Evolutionary conservation across 2,888 invertebrate genomes (phyloP), one percentile per base, ranked within the genome.

Genomic region (Marronus borbonicus): DNA sequence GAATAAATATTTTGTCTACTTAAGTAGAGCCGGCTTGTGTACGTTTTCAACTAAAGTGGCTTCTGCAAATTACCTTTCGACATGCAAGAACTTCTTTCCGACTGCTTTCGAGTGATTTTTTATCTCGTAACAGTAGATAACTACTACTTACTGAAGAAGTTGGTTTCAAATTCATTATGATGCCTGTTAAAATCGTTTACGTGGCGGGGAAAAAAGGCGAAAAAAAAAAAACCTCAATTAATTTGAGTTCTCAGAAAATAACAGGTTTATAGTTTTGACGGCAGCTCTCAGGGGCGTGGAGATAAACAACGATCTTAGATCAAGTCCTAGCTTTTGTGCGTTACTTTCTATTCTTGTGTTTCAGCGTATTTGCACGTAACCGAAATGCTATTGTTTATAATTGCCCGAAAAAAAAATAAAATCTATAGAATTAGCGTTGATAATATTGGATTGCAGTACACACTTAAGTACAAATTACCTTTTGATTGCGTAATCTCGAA

Each of bases 121-220:
- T 74, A 74, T 74, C 72, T 74, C 72, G 60, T 74, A 74, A 74
- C 72, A 74, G 72, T 74, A 86, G 86, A 86, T 86, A 85, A 85
- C 84, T 84, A 85, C 83, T 84, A 87, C 85, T 86, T 86, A 86
- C 86, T 85, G 85, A 86, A 86, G 86, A 83, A 86, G 86, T 86
- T 84, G 81, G 78, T 78, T 78, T 79, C 76, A 80, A 83, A 84
- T 84, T 85, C 85, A 86, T 86, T 86, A 86, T 84, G 81, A 83
- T 83, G 78, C 84, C 78, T 81, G 82, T 82, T 82, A 82, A 83
- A 85, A 84, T 83, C 82, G 82, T 82, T 83, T 82, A 80, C 66
- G 74, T 60, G 69, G 68, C 69, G 65, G 39, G 77, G 62, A 80
- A 78, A 66, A 75, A 68, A 76, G 58, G 72, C 60, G 65, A 80